These are phyloP conservation scores for Stenotaenia linearis DNA, from an alignment of 2,888 invertebrate genomes.

Conservation along the genomic window DNA sequence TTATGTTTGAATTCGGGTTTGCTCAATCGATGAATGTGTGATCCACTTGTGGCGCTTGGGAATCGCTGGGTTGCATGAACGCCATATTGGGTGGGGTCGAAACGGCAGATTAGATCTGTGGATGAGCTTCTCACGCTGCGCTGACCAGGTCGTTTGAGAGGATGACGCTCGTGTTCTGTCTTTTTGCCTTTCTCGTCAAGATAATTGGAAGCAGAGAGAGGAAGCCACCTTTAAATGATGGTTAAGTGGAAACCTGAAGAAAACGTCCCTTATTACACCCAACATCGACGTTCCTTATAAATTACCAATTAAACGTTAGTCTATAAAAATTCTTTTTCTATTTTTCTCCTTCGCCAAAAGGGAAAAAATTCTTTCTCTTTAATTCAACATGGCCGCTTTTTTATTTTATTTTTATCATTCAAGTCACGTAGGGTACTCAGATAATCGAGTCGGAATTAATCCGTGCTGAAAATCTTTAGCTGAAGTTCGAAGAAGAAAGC, in stretches of 20 bases:
- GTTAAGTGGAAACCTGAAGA: background rate
- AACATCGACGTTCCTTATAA: background rate
- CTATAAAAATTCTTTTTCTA: background rate
- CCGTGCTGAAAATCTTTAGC: background rate
- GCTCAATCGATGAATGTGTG: background rate
- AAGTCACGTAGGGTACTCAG: background rate
- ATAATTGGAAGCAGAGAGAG: background rate
- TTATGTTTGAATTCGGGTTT: background rate
- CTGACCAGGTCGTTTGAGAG: background rate
- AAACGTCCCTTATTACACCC: background rate
- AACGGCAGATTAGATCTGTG: background rate
- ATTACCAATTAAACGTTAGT: background rate
- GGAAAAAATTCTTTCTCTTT: background rate
- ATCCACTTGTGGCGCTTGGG: slow-evolving; percentile 4
- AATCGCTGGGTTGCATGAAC: background rate
- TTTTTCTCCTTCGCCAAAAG: background rate
- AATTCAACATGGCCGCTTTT: background rate
- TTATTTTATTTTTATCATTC: background rate
- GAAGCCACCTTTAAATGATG: background rate
- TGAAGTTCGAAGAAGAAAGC: background rate
- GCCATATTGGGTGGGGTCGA: slow-evolving; percentile 5
- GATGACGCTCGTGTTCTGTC: slow-evolving; percentile 9
- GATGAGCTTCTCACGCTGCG: slow-evolving; percentile 9
- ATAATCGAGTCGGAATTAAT: slow-evolving; percentile 4
- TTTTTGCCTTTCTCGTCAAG: background rate